A percentile compares a stretch with the other conserved stretches of the same genome.
Conservation (phyloP, 2,888 invertebrate genomes). For the Thysanoteuthis rhombus region DNA sequence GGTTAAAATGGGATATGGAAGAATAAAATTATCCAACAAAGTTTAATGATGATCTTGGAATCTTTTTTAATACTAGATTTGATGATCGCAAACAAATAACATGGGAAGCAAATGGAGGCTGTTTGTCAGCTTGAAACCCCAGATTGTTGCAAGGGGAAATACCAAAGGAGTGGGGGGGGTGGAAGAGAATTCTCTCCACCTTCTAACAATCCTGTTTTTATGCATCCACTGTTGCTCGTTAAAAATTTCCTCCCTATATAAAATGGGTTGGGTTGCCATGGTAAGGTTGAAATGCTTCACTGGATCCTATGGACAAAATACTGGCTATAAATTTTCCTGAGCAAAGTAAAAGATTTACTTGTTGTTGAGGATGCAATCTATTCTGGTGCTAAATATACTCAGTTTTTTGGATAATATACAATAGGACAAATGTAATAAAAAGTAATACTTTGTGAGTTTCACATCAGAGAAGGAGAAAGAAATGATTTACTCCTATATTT, state of each 20-base stretch:
- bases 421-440: neutral
- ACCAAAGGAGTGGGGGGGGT: neutral
- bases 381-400: neutral
- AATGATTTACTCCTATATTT: neutral
- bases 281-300: neutral
- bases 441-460: neutral
- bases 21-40: neutral
- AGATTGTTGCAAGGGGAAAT: neutral
- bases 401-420: neutral
- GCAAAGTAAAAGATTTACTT: neutral
- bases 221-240: constrained; percentile 12
- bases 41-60: neutral
- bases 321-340: neutral
- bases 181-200: neutral
- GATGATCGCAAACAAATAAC: neutral
- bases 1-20: no score
- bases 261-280: neutral
- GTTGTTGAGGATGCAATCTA: neutral
- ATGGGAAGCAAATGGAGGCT: neutral
- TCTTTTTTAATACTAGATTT: neutral
- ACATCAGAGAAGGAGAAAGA: neutral
- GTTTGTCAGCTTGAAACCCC: neutral
- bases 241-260: neutral
- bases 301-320: neutral
- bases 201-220: neutral